Conservation (phyloP, 2,797 vertebrate genomes). For the Danionella dracula region DNA sequence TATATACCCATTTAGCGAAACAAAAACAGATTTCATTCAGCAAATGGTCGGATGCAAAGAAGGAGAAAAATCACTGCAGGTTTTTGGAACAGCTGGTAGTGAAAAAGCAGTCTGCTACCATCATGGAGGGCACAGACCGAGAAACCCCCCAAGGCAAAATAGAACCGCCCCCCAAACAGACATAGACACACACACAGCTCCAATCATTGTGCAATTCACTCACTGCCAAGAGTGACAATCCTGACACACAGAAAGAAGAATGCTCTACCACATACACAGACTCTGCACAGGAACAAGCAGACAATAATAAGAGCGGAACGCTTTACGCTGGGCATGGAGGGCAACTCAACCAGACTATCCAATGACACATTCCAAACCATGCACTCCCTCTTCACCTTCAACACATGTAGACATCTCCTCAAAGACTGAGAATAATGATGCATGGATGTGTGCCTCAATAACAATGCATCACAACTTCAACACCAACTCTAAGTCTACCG, state of each 20-base stretch:
- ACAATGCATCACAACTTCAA: conserved; percentile 19
- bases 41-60: conserved; percentile 1
- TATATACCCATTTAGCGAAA: too few relatives aligned
- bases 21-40: conserved; percentile 8
- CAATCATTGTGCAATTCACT: conserved; percentile 42
- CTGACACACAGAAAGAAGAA: conserved; percentile 26
- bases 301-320: conserved; percentile 3
- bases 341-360: conserved; percentile 39
- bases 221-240: conserved; percentile 36
- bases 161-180: conserved; percentile 42
- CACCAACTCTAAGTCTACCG: not conserved
- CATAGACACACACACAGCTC: conserved; percentile 29
- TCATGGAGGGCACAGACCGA: conserved; percentile 40
- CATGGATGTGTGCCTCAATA: too few relatives aligned
- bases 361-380: conserved; percentile 45
- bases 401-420: conserved; percentile 21
- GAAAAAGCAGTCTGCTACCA: conserved; percentile 44
- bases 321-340: conserved; percentile 15
- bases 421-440: conserved; percentile 39
- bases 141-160: conserved; percentile 43
- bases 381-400: conserved; percentile 7
- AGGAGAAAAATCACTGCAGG: conserved; percentile 39
- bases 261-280: conserved; percentile 8
- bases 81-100: conserved; percentile 46
- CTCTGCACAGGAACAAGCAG: not conserved